A percentile compares a stretch with the other conserved stretches of the same genome.
phyloP scores from a whole-genome alignment of 2,888 invertebrate genomes.

The Melieria picta region DNA sequence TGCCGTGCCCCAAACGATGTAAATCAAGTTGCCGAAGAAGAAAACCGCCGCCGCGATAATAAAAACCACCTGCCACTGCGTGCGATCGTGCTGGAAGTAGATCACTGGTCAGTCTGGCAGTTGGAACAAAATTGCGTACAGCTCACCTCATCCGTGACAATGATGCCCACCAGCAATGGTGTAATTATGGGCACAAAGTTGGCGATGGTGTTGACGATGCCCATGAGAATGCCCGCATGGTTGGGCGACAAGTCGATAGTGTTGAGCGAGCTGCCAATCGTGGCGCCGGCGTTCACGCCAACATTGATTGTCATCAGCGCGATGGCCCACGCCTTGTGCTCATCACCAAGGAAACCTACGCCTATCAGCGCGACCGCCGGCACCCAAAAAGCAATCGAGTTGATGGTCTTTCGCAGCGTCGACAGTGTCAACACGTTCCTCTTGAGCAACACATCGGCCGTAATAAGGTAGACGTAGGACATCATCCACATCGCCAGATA shows the following conservation, averaged over 20 bases:
- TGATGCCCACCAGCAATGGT: constrained; percentile 69
- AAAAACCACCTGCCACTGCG: constrained; percentile 81
- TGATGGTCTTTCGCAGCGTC: constrained; percentile 54
- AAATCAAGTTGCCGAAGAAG: constrained; percentile 76
- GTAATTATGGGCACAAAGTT: constrained; percentile 71
- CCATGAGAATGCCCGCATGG: constrained; percentile 74
- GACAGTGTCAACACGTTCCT: constrained; percentile 62
- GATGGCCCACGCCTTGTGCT: constrained; percentile 64
- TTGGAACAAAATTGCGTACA: background rate
- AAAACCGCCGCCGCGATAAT: constrained; percentile 74
- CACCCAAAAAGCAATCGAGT: constrained; percentile 63
- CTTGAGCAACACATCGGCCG: constrained; percentile 66
- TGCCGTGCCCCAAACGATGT: constrained; percentile 74
- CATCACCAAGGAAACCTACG: constrained; percentile 67
- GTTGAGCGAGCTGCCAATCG: constrained; percentile 67
- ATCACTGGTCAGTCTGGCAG: background rate
- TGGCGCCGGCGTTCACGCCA: constrained; percentile 65
- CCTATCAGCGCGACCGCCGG: constrained; percentile 69
- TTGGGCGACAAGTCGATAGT: constrained; percentile 73
- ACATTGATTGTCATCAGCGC: constrained; percentile 69
- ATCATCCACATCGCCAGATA: constrained; percentile 67
- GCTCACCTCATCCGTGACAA: constrained; percentile 67
- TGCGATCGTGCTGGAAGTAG: constrained; percentile 62
- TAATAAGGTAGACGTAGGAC: constrained; percentile 64
- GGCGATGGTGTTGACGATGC: constrained; percentile 71